Evolutionary conservation across 2,888 invertebrate species (phyloP), one percentile per base, ranked within the genome.

Genomic region (Hymenopus coronatus): DNA sequence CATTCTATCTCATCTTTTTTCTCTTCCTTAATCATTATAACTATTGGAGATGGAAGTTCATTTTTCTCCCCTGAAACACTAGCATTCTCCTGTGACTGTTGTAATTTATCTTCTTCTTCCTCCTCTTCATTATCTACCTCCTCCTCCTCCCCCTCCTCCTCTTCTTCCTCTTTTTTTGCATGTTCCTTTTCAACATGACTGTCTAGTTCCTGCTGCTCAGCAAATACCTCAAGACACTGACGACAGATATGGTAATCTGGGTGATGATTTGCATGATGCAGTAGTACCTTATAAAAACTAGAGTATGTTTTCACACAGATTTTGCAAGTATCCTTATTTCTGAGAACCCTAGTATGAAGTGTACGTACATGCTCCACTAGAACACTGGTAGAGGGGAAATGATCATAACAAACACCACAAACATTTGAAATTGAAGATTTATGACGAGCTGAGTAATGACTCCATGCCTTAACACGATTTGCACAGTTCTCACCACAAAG

Each of bases 291-390:
- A 94, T 95, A 95, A 90, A 94, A 94, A 1, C 94, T 94, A 0
- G 95, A 94, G 91, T 95, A 95, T 90, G 94, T 94, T 91, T 95
- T 95, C 0, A 95, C 95, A 91, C 95, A 95, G 1, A 95, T 94
- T 40, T 94, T 94, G 91, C 95, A 95, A 0, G 94, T 94, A 40
- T 94, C 94, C 0, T 94, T 93, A 85, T 94, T 94, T 12, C 93
- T 92, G 3, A 95, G 91, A 14, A 94, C 93, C 85, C 93, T 93
- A 28, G 93, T 92, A 91, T 95, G 95, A 1, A 93, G 93, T 85
- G 94, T 92, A 88, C 94, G 93, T 0, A 95, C 95, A 91, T 95
- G 95, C 90, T 94, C 94, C 85, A 94, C 93, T n/a, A 95, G 92
- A 88, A 94, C 94, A 88, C 94, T 94, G 28, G 94, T 95, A 88